phyloP scores from a whole-genome alignment of 2,113 vertebrate genomes.

The Pantherophis guttatus region DNA sequence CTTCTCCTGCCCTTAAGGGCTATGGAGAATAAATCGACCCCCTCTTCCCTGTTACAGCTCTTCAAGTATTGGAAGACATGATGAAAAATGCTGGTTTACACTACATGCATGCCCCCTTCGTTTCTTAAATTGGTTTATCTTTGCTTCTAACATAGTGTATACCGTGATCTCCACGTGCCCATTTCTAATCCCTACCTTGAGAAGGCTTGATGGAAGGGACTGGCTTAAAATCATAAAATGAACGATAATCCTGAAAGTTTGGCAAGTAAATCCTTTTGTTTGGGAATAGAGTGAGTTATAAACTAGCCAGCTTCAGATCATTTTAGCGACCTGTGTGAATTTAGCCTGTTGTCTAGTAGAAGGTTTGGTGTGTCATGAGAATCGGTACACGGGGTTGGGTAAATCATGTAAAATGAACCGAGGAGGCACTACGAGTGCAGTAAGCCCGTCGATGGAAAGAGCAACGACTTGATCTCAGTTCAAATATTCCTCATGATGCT shows the following conservation, averaged over 20 bases:
- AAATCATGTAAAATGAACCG: not conserved
- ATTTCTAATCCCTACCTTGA: not conserved
- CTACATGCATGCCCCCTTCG: not conserved
- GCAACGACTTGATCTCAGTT: not conserved
- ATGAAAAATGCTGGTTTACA: not conserved
- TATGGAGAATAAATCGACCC: not conserved
- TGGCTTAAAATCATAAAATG: not conserved
- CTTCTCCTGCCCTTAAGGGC: not conserved
- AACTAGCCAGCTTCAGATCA: not conserved
- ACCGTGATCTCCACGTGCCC: not conserved
- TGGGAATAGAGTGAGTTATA: not conserved
- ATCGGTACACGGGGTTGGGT: not conserved
- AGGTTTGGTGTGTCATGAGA: not conserved
- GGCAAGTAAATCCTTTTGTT: not conserved
- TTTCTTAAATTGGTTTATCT: not conserved
- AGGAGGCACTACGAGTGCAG: not conserved
- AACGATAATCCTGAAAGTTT: not conserved
- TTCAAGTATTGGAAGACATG: not conserved
- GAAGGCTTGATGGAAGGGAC: not conserved
- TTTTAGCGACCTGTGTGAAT: not conserved
- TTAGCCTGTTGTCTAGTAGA: not conserved
- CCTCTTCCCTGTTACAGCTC: not conserved
- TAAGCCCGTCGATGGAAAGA: not conserved
- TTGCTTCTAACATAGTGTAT: not conserved
- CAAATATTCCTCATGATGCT: not conserved